Evolutionary conservation across 2,113 vertebrate species (phyloP).

Genomic region (Pleuronectes platessa): DNA sequence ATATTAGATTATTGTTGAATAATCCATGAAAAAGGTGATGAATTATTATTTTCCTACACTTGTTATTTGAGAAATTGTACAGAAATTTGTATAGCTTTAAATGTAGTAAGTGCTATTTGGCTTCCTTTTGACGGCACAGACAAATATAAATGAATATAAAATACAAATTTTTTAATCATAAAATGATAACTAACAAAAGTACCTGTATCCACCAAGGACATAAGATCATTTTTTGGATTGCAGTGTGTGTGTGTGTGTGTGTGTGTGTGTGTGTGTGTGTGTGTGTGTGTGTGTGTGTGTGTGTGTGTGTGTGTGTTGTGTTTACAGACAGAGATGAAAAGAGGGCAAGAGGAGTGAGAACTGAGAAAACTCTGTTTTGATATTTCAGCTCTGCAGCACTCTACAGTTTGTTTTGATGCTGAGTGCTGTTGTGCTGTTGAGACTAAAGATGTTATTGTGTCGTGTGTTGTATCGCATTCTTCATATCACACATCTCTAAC

Average conservation of each 20-base stretch:
- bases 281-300: neutral
- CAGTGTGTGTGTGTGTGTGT: slow-evolving; percentile 1
- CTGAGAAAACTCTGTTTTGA: neutral
- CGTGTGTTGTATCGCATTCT: neutral
- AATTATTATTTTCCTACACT: neutral
- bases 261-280: neutral
- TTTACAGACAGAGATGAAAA: neutral
- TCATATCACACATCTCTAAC: neutral
- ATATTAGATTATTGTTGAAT: neutral
- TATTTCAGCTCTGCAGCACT: slow-evolving; percentile 5
- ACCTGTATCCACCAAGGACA: no score
- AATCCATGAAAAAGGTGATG: neutral
- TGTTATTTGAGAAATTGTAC: neutral
- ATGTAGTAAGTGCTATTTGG: neutral
- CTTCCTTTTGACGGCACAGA: neutral
- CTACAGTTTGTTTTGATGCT: slow-evolving; percentile 4
- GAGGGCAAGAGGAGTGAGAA: neutral
- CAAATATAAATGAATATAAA: no score
- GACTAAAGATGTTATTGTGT: neutral
- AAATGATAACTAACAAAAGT: no score
- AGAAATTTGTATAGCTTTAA: neutral
- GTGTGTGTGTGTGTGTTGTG: neutral
- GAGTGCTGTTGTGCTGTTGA: neutral
- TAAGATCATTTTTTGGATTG: neutral
- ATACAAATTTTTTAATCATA: no score